phyloP scores from a whole-genome alignment of 2,113 vertebrate genomes.

The Cinclus cinclus region DNA sequence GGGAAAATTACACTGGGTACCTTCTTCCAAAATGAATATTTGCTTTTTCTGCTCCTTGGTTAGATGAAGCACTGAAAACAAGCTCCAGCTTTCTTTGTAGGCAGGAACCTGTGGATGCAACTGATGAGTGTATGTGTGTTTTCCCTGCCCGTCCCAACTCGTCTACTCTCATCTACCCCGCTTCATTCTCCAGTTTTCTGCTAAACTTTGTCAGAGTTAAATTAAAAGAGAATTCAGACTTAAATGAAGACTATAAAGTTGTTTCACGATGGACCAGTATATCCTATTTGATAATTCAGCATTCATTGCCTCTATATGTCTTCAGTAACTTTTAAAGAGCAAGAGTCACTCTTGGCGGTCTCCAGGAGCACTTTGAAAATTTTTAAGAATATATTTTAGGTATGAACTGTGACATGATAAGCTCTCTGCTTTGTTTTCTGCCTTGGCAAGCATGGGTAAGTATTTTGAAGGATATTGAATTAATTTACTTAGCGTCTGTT shows the following conservation, averaged over 20 bases:
- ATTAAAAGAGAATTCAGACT: neutral
- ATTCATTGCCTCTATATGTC: neutral
- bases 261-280: neutral
- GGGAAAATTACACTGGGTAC: neutral
- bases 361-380: neutral
- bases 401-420: neutral
- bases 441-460: neutral
- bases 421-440: neutral
- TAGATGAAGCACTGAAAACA: neutral
- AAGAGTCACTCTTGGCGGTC: neutral
- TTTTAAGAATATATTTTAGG: neutral
- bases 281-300: neutral
- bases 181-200: neutral
- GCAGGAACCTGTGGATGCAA: neutral
- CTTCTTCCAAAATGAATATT: neutral
- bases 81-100: neutral
- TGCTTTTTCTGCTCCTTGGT: neutral
- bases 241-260: neutral
- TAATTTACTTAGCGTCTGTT: constrained; percentile 1
- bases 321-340: neutral
- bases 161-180: neutral
- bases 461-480: neutral
- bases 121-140: neutral
- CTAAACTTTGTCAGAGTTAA: neutral
- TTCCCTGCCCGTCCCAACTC: neutral